Base-by-base conservation (phyloP, 2,113 vertebrate genomes). In the Cochlearius cochlearius region DNA sequence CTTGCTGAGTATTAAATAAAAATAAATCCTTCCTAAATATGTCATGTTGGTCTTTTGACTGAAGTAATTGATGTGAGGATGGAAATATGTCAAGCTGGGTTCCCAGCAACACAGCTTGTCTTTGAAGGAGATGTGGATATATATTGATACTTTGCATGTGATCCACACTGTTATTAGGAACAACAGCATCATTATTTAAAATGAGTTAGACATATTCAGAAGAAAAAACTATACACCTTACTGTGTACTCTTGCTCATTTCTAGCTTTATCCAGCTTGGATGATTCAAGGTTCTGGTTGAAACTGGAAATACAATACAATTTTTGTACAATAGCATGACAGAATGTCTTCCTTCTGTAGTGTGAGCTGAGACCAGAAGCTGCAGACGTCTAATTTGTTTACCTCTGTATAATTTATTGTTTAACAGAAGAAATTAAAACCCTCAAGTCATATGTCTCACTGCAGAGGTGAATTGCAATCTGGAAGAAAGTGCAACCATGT, bases 401-500 rank as follows among this genome's bases (percentile, higher is more conserved):
- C 34, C 8, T 72, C 50, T 95, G 13, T 80, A 66, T 94, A 91
- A 69, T 64, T 88, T 87, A 85, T 55, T 81, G 32, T 64, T 88
- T 85, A 89, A 72, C 49, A 62, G 66, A 82, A 92, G 62, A 76
- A 94, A 89, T 94, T 76, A 77, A 90, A 93, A 87, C 32, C 80
- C 69, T 90, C 13, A 50, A 95, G 74, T 91, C 11, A 6, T 59
- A 62, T 30, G 89, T 82, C 26, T 90, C n/a, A 30, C 73, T 75
- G 67, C 73, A 79, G 75, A 75, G 38, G 43, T 90, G 86, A 96
- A 73, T 11, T 89, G 32, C 38, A 89, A 20, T 75, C 69, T 73
- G 26, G 22, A 82, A 88, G 36, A 69, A 87, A 49, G 19, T 41
- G 36, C 45, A 78, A 9, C 49, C 10, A 6, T 81, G 53, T 71